A percentile compares a stretch with the other conserved stretches of the same genome.
These are phyloP conservation scores for Bathynomus jamesi DNA, from an alignment of 1,140 invertebrate species.

Conservation along the genomic window DNA sequence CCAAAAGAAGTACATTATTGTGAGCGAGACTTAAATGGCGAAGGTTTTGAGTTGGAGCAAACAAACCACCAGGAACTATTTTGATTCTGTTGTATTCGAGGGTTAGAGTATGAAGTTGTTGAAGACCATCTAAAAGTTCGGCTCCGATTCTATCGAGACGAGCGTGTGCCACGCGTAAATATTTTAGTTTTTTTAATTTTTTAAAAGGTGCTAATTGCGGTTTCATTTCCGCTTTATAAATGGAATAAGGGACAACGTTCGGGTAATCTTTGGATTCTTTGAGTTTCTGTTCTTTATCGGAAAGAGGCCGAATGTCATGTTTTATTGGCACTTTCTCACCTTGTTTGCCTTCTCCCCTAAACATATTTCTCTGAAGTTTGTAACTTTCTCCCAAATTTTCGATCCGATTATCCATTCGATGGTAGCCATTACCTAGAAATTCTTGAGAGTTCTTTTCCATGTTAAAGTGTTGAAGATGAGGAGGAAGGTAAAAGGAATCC, in stretches of 20 bases:
- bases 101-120: slow-evolving; percentile 20
- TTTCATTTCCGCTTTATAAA: slow-evolving; percentile 15
- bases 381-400: not conserved
- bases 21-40: slow-evolving; percentile 24
- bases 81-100: slow-evolving; percentile 28
- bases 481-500: slow-evolving; percentile 17
- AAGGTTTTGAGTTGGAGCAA: slow-evolving; percentile 17
- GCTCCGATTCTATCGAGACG: slow-evolving; percentile 19
- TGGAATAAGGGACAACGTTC: slow-evolving; percentile 22
- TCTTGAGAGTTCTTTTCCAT: not conserved
- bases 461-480: not conserved
- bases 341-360: not conserved
- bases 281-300: not conserved
- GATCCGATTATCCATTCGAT: not conserved
- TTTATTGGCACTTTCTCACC: not conserved
- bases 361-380: not conserved
- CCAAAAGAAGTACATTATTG: slow-evolving; percentile 22
- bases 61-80: slow-evolving; percentile 22
- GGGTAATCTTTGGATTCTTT: slow-evolving; percentile 9
- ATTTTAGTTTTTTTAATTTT: slow-evolving; percentile 14
- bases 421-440: not conserved
- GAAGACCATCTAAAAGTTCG: slow-evolving; percentile 21
- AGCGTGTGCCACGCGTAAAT: slow-evolving; percentile 25
- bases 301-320: not conserved
- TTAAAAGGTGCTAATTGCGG: slow-evolving; percentile 20